phyloP scores from a whole-genome alignment of 2,888 invertebrate species.

The Drosophila histrio region DNA sequence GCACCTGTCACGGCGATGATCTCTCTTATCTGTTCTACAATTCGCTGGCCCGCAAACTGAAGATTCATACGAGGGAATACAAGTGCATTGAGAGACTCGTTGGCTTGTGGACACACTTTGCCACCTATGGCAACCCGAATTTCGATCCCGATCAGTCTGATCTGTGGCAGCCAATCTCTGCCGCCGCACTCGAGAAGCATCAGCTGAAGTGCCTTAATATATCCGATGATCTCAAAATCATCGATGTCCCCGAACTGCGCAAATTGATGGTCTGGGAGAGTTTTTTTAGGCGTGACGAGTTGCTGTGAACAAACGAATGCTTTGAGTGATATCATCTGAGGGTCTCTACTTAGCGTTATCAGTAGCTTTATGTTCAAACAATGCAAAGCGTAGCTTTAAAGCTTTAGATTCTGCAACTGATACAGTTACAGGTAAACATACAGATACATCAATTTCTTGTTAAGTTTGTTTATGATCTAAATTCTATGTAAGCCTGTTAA shows the following conservation, averaged over 20 bases:
- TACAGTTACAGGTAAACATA: slow-evolving; percentile 17
- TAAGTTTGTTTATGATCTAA: slow-evolving; percentile 60
- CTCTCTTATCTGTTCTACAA: slow-evolving; percentile 84
- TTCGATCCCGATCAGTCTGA: slow-evolving; percentile 74
- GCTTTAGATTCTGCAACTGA: slow-evolving; percentile 31
- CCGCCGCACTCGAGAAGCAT: slow-evolving; percentile 65
- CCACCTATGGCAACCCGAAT: slow-evolving; percentile 81
- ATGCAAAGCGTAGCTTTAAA: slow-evolving; percentile 68
- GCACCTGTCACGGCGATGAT: slow-evolving; percentile 84
- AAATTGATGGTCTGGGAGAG: slow-evolving; percentile 82
- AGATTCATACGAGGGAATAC: slow-evolving; percentile 80
- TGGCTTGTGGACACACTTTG: slow-evolving; percentile 83
- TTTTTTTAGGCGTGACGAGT: slow-evolving; percentile 78
- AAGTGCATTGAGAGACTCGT: slow-evolving; percentile 83
- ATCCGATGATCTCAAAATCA: slow-evolving; percentile 80
- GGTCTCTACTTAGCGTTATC: slow-evolving; percentile 33
- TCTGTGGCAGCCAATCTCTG: slow-evolving; percentile 76
- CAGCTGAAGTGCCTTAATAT: slow-evolving; percentile 84
- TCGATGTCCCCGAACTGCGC: slow-evolving; percentile 82
- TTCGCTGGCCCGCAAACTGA: slow-evolving; percentile 79
- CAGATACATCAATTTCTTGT: slow-evolving; percentile 44
- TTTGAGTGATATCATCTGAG: slow-evolving; percentile 4
- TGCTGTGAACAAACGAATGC: slow-evolving; percentile 60
- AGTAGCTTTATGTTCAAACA: slow-evolving; percentile 62
- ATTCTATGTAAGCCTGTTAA: slow-evolving; percentile 58